Evolutionary conservation across 2,888 invertebrate species (phyloP), one percentile per base, ranked within the genome.

Genomic region (Alsophila aescularia): DNA sequence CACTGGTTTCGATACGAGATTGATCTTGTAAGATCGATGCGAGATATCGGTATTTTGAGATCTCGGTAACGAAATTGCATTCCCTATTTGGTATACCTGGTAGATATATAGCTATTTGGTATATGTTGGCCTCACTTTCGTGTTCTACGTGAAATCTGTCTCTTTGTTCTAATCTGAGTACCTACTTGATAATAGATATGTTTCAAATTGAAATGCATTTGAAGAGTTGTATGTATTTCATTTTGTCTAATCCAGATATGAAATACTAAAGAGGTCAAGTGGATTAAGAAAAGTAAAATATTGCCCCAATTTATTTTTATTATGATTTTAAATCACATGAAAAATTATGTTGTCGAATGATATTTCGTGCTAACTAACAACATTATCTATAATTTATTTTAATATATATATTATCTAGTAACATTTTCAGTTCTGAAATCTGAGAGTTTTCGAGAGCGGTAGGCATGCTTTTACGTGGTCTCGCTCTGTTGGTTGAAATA

Each of bases 301-400:
- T 36, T 21, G 15, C 21, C 29, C 35, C 57, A 64, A 67, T 69
- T 64, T 65, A 70, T 69, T 70, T 74, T 73, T 74, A 72, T 59
- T 60, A 62, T 16, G 29, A 16, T 41, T 36, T 41, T 50, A 56
- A 16, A 31, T 24, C 27, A 14, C 9, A 35, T 32, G 39, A 35
- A 47, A 53, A 63, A 73, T 62, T 49, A 65, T 43, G 43, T 62
- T 65, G 72, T 47, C 63, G 73, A 74, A 54, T 69, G 75, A 74
- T 69, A 73, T 70, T 43, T 49, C 45, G 52, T 58, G 43, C 52
- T 36, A 64, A 60, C 64, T 67, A 68, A 67, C 66, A 70, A 66
- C 66, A 67, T 68, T 64, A 69, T 73, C 67, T 64, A 64, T 70
- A 36, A 45, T 36, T 47, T 47, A 42, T 41, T 36, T 5, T 15